Base-by-base conservation (phyloP, 2,113 vertebrate genomes). In the Platysteira castanea region DNA sequence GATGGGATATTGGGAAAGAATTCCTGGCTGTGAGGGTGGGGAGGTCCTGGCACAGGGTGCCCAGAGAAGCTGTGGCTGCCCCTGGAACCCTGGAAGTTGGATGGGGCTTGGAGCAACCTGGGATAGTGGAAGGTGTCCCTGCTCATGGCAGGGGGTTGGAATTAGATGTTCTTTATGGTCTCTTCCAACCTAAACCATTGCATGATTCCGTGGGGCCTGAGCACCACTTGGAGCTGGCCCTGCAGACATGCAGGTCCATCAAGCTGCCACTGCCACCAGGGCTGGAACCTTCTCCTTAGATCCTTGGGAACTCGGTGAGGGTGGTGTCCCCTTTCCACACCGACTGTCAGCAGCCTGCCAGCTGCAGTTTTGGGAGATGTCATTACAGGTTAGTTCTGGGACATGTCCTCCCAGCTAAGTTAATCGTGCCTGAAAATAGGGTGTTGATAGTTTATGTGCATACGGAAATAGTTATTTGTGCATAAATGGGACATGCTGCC, bases 181-280 rank as follows among this genome's bases (percentile, higher is more conserved):
- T 26, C 52, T 35, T 31, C 31, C 63, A 37, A 15, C 14, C 37
- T 7, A 27, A 71, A 22, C 5, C 46, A 27, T 12, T 13, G 13
- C 28, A 8, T 16, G 60, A 19, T 20, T 39, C 56, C n/a, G 1
- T 23, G 46, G 42, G 21, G 31, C 27, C 42, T 26, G 18, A 77
- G 49, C 53, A 46, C 9, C 37, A 9, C 0, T 14, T 7, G 7
- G 10, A 35, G 27, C 47, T 39, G 64, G 23, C 42, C 46, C 7
- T 1, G 1, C 16, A 65, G 41, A 13, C 2, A 0, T 8, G 8
- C n/a, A 75, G 53, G 31, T 77, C 53, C 27, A 2, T 13, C 12
- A 4, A 4, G 5, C 64, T 49, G 54, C 65, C 47, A 9, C 44
- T 5, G 1, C 33, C 27, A 1, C 30, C 2, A 5, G 37, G 13